A percentile compares a stretch with the other conserved stretches of the same genome.
Evolutionary conservation across 2,113 vertebrate genomes (phyloP).

Genomic region (Meles meles): DNA sequence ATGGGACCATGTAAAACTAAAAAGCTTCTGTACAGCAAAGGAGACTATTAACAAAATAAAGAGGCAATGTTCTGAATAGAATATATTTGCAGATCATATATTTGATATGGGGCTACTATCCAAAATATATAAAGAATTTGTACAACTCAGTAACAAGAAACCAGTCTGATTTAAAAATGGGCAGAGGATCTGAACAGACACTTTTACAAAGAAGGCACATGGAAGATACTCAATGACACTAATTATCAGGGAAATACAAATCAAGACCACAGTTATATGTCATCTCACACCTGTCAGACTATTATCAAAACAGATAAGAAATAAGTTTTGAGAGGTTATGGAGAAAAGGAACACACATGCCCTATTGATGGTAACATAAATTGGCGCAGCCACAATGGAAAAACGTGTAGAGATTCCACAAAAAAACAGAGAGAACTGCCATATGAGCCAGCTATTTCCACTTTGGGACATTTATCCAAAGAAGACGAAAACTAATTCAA

Average conservation of each 20-base stretch:
- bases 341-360: not conserved
- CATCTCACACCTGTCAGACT: not conserved
- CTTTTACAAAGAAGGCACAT: not conserved
- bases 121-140: not conserved
- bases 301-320: not conserved
- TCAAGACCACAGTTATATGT: not conserved
- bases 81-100: not conserved
- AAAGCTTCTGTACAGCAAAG: not conserved
- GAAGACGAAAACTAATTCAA: not conserved
- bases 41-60: not conserved
- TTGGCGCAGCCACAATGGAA: not conserved
- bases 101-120: not conserved
- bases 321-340: not conserved
- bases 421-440: not conserved
- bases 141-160: not conserved
- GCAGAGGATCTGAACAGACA: not conserved
- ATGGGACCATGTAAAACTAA: not conserved
- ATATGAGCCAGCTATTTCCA: not conserved
- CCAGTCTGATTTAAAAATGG: not conserved
- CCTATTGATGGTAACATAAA: not conserved
- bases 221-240: not conserved
- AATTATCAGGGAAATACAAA: not conserved
- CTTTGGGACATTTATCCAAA: not conserved
- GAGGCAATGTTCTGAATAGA: not conserved
- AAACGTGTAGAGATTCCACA: not conserved